Evolutionary conservation across 2,888 invertebrate genomes (phyloP), one percentile per base, ranked within the genome.

Genomic region (Seira musarum): DNA sequence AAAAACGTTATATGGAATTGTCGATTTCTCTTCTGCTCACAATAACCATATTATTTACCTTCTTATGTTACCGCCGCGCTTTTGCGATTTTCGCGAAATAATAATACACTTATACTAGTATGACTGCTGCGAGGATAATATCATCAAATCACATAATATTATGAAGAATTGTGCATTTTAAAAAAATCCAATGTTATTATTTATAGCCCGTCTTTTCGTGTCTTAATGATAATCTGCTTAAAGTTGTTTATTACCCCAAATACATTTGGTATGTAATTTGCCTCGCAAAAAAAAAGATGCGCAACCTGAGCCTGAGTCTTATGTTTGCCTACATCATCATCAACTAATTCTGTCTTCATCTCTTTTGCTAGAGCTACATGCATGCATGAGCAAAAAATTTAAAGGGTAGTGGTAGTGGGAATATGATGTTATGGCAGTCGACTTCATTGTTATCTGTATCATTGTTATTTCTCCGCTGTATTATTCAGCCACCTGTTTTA

Each of bases 1-100:
- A 67, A 24, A 61, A 79, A 79, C 73, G 80, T 79, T 80, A 74
- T n/a, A n/a, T 70, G 80, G 80, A 80, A 74, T 80, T 65, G 74
- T 70, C 80, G 80, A 80, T 80, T 80, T 80, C 80, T 60, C 80
- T 80, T 80, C 80, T 80, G 69, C 2, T 10, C 6, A 21, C 3
- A 22, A 10, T 15, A 57, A 57, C 3, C 57, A 57, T 57, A 8
- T 17, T 10, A n/a, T 17, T 57, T 57, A 57, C 57, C 57, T 57
- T 57, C 17, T n/a, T 17, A n/a, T 57, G 57, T n/a, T 57, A 17
- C 8, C 57, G 17, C 15, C n/a, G 57, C 17, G 57, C 17, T 57
- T 57, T 57, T 15, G 40, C 13, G n/a, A 57, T 57, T 57, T n/a
- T 57, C 57, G 57, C 57, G 3, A n/a, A 57, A 17, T 57, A 17